Base-by-base conservation (phyloP, 2,888 invertebrate genomes). In the Catocala sponsa region DNA sequence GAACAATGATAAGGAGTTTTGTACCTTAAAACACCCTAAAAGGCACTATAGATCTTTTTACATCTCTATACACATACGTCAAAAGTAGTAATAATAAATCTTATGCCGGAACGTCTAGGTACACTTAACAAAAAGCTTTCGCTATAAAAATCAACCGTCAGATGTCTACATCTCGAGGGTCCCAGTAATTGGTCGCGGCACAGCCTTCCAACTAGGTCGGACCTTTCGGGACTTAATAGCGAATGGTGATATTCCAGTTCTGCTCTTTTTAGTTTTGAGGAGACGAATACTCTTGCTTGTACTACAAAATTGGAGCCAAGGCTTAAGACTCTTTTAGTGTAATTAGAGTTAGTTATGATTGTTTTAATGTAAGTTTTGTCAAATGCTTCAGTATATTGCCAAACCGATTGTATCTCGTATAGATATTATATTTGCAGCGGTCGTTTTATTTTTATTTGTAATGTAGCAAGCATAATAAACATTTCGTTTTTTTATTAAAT, bases 171-270 rank as follows among this genome's bases (percentile, higher is more conserved):
- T 48, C 59, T 52, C 59, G 5, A 43, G 60, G 57, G 65, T 56
- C 44, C 41, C 43, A 66, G 65, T 75, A 76, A 78, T 76, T 75
- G 80, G 65, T 59, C 58, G 61, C 61, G 41, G 12, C 41, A 33
- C 51, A 25, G 58, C 6, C 58, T 51, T 15, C 12, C 25, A 75
- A 72, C 70, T 78, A 58, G 73, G 76, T 74, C 81, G 69, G 61
- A 63, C 62, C 70, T 52, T 51, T 13, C 43, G 65, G 70, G 70
- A 65, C 57, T 68, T 71, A 64, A 63, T 62, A 51, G 47, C 65
- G 56, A 69, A 61, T 57, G n/a, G 32, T 46, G 25, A 51, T 43
- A 61, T 42, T 66, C 32, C n/a, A 33, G 42, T 51, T 51, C 12
- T 6, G 6, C 6, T 43, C 33, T 47, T 35, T 38, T 42, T 46